Percentiles rank a stretch among this genome's conserved stretches.
phyloP scores from a whole-genome alignment of 2,888 invertebrate species.

The Tenthredo notha region DNA sequence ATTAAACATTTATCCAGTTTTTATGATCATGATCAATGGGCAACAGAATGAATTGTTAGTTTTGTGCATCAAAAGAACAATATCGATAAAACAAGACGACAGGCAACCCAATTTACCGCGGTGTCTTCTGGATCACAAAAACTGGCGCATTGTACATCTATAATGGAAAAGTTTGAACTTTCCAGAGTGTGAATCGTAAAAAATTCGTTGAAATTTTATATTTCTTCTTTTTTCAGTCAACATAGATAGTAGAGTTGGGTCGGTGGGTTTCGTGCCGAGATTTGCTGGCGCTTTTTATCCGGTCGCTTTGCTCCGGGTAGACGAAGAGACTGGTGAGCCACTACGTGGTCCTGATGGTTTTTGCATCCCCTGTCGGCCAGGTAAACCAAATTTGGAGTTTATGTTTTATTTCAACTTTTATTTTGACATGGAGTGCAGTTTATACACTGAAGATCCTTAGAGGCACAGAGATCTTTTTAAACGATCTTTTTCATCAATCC shows the following conservation, averaged over 20 bases:
- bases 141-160: no score
- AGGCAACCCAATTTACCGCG: not conserved
- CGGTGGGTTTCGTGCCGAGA: slow-evolving; percentile 94
- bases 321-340: slow-evolving; percentile 83
- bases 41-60: no score
- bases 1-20: not conserved
- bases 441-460: not conserved
- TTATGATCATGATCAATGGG: not conserved
- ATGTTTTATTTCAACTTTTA: not conserved
- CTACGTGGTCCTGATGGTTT: slow-evolving; percentile 82
- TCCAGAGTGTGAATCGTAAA: not conserved
- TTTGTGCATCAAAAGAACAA: not conserved
- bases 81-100: not conserved
- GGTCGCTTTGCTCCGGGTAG: slow-evolving; percentile 84
- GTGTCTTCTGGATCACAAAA: not conserved
- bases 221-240: slow-evolving; percentile 85
- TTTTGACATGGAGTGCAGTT: not conserved
- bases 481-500: not conserved
- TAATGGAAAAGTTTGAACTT: not conserved
- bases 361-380: slow-evolving; percentile 90
- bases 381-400: slow-evolving; percentile 68
- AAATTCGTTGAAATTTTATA: not conserved
- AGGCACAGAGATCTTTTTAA: no score
- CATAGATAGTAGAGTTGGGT: slow-evolving; percentile 92
- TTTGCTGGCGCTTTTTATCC: slow-evolving; percentile 82